Conservation (phyloP, 2,113 vertebrate genomes). For the Marmota monax region DNA sequence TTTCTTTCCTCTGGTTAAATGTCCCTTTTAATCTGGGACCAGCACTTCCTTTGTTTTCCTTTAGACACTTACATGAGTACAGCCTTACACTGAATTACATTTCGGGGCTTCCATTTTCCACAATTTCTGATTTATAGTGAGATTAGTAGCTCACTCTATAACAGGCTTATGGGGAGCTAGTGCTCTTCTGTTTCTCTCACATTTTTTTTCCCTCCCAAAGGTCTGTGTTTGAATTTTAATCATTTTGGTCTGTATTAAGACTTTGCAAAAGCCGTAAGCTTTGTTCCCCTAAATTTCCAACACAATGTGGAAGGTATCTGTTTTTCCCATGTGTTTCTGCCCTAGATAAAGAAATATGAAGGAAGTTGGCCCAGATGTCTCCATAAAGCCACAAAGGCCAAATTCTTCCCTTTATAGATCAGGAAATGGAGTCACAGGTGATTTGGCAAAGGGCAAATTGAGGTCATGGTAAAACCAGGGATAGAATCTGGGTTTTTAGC, state of each 20-base stretch:
- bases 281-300: neutral
- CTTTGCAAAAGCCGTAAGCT: neutral
- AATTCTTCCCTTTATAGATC: conserved; percentile 3
- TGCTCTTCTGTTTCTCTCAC: neutral
- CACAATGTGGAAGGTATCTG: neutral
- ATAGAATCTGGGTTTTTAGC: neutral
- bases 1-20: neutral
- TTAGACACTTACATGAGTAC: neutral
- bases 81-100: neutral
- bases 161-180: neutral
- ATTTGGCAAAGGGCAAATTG: neutral
- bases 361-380: neutral
- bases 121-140: neutral
- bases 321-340: neutral
- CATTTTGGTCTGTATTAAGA: neutral
- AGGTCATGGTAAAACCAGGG: neutral
- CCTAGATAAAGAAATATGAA: neutral
- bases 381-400: neutral
- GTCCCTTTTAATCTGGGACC: neutral
- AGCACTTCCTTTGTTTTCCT: conserved; percentile 13
- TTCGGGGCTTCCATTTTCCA: neutral
- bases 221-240: conserved; percentile 1
- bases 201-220: neutral
- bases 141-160: neutral
- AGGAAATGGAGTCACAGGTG: neutral